Conservation (phyloP, 1,140 invertebrate species). For the Physella acuta region DNA sequence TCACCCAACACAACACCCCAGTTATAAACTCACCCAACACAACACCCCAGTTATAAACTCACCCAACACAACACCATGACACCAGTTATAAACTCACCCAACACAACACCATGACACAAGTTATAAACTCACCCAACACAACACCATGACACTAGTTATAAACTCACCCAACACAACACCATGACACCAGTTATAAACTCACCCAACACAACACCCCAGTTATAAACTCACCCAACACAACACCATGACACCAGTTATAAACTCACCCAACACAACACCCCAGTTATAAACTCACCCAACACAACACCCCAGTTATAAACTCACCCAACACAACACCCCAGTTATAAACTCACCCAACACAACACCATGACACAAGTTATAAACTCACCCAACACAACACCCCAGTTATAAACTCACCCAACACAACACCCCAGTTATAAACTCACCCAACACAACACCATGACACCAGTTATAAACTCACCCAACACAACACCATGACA, state of each 20-base stretch:
- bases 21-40: slow-evolving; percentile 2
- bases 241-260: slow-evolving; percentile 35
- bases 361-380: slow-evolving; percentile 34
- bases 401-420: slow-evolving; percentile 76
- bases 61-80: slow-evolving; percentile 23
- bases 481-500: too few species aligned
- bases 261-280: slow-evolving; percentile 39
- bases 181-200: too few species aligned
- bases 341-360: slow-evolving; percentile 2
- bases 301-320: too few species aligned
- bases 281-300: slow-evolving; percentile 77
- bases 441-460: slow-evolving; percentile 10
- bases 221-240: slow-evolving; percentile 4
- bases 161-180: slow-evolving; percentile 34
- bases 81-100: slow-evolving; percentile 38
- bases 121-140: slow-evolving; percentile 1
- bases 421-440: too few species aligned
- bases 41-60: slow-evolving; percentile 4
- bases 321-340: slow-evolving; percentile 6
- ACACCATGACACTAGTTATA: slow-evolving; percentile 35
- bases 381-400: slow-evolving; percentile 30
- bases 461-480: slow-evolving; percentile 36
- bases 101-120: too few species aligned
- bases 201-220: slow-evolving; percentile 9
- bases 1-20: slow-evolving; percentile 89